These are phyloP conservation scores for Ochotona princeps DNA, from an alignment of 2,113 vertebrate species.

Conservation along the genomic window DNA sequence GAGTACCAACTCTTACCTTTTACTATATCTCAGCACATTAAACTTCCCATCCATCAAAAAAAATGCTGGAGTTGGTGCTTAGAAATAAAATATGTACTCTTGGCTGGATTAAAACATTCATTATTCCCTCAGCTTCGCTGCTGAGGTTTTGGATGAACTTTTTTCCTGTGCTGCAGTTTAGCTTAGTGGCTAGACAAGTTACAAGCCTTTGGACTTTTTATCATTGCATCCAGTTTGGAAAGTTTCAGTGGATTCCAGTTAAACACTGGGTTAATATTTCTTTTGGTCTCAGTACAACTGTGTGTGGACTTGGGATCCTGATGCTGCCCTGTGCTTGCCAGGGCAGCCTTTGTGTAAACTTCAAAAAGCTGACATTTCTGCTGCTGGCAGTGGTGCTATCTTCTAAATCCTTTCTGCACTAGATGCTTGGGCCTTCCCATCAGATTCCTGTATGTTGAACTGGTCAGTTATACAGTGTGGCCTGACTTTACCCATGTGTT, in stretches of 20 bases:
- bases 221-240: constrained; percentile 71
- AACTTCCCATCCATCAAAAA: constrained; percentile 65
- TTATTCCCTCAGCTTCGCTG: constrained; percentile 78
- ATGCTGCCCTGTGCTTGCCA: constrained; percentile 63
- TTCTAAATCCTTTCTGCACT: constrained; percentile 71
- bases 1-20: constrained; percentile 58
- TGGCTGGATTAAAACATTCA: constrained; percentile 74
- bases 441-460: not conserved
- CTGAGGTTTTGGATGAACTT: constrained; percentile 78
- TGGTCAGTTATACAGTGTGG: not conserved
- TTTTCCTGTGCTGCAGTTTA: constrained; percentile 70
- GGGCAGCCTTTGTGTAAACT: constrained; percentile 60
- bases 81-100: constrained; percentile 71
- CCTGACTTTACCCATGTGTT: not conserved
- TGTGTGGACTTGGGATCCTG: constrained; percentile 64
- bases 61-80: constrained; percentile 65
- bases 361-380: constrained; percentile 41
- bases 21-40: constrained; percentile 67
- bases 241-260: constrained; percentile 76
- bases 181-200: constrained; percentile 71
- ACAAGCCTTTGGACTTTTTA: constrained; percentile 74
- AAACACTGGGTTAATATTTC: constrained; percentile 71
- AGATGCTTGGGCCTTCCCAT: not conserved
- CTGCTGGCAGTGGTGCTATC: constrained; percentile 21
- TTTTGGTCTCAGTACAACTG: constrained; percentile 67